Conservation (phyloP, 2,888 invertebrate species). For the Acanthacorydalis orientalis region DNA sequence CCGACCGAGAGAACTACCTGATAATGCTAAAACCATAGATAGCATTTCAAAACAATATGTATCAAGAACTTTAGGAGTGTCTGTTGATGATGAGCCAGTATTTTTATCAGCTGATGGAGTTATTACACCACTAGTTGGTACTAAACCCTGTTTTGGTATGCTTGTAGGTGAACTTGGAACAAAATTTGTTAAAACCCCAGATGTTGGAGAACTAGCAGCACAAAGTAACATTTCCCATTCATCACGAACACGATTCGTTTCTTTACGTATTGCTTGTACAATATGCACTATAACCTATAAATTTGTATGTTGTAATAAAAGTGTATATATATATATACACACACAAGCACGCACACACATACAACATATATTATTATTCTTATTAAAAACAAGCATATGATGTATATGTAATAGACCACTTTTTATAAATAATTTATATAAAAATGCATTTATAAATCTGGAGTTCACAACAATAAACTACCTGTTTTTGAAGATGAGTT, state of each 20-base stretch:
- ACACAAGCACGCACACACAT: not conserved
- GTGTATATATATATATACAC: no score
- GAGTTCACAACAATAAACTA: conserved; percentile 18
- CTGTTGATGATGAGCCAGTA: conserved; percentile 21
- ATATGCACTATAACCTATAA: conserved; percentile 70
- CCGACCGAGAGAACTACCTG: conserved; percentile 81
- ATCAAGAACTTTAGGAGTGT: conserved; percentile 42
- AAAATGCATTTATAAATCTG: no score
- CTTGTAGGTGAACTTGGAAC: conserved; percentile 17
- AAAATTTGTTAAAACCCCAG: conserved; percentile 6
- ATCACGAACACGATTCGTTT: conserved; percentile 70
- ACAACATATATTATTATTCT: not conserved
- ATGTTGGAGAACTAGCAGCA: conserved; percentile 25
- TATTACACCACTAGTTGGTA: conserved; percentile 11
- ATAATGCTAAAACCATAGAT: conserved; percentile 84
- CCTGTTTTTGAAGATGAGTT: conserved; percentile 84
- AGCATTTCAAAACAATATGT: conserved; percentile 98
- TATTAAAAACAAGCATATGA: no score
- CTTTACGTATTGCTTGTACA: conserved; percentile 78
- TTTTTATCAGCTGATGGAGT: conserved; percentile 20
- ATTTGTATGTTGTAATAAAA: not conserved
- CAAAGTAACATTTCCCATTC: conserved; percentile 71
- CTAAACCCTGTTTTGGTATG: conserved; percentile 17
- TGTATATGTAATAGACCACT: no score
- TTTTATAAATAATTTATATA: no score